These are phyloP conservation scores for Eidolon dupreanum DNA, from an alignment of 2,797 vertebrate genomes.

Conservation along the genomic window DNA sequence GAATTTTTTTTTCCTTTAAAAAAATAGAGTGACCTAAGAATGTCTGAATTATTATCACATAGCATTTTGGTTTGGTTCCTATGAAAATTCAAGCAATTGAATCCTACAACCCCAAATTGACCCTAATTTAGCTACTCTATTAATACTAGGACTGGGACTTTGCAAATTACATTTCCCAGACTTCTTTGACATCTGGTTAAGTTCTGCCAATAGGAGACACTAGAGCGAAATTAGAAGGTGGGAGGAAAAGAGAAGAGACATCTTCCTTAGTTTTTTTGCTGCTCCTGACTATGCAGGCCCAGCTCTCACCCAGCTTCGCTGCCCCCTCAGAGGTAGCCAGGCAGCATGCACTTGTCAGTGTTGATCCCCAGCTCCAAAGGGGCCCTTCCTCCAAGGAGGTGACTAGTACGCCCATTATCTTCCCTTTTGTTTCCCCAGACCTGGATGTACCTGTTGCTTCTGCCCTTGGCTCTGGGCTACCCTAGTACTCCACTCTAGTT, in stretches of 20 bases:
- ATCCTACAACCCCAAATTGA: background rate
- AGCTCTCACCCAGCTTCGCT: background rate
- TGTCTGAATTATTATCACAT: background rate
- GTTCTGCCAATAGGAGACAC: background rate
- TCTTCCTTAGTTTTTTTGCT: background rate
- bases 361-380: too few species aligned
- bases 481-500: background rate
- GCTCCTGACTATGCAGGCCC: background rate
- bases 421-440: background rate
- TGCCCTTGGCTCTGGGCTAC: background rate
- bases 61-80: background rate
- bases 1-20: background rate
- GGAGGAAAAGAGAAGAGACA: background rate
- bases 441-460: background rate
- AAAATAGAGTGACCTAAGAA: background rate
- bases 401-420: background rate
- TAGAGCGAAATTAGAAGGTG: background rate
- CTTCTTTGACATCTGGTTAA: background rate
- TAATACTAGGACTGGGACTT: background rate
- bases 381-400: background rate
- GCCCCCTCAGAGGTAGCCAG: background rate
- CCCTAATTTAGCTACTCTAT: background rate
- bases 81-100: constrained; percentile 7
- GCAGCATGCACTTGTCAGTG: background rate
- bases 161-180: background rate